These are phyloP conservation scores for Sturmia bella DNA, from an alignment of 2,888 invertebrate genomes.

Conservation along the genomic window DNA sequence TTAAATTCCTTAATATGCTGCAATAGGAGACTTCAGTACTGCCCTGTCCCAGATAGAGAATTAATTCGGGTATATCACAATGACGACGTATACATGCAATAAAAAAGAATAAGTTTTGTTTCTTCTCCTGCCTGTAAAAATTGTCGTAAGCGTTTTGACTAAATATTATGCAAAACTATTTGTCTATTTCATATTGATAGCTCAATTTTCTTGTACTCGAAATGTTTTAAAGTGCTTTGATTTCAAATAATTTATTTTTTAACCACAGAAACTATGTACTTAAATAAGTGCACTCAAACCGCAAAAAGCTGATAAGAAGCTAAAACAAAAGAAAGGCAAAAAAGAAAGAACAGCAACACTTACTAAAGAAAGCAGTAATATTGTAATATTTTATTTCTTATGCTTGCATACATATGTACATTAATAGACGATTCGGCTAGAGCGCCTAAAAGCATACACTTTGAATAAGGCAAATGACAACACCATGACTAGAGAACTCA, in stretches of 20 bases:
- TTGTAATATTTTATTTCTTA: background rate
- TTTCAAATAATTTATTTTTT: conserved; percentile 9
- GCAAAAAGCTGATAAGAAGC: conserved; percentile 29
- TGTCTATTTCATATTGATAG: too few relatives aligned
- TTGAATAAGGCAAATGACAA: conserved; percentile 31
- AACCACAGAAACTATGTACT: conserved; percentile 6
- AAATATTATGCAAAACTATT: too few relatives aligned
- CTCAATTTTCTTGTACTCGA: too few relatives aligned
- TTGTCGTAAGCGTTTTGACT: too few relatives aligned
- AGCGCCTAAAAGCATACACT: conserved; percentile 23
- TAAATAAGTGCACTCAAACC: background rate
- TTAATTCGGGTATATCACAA: too few relatives aligned
- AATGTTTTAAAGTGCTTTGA: background rate
- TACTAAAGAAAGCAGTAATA: background rate
- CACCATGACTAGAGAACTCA: conserved; percentile 9
- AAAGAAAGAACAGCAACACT: too few relatives aligned
- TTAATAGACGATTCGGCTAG: conserved; percentile 5
- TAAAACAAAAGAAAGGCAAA: background rate
- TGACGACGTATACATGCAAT: too few relatives aligned
- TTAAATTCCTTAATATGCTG: too few relatives aligned
- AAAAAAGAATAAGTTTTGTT: too few relatives aligned
- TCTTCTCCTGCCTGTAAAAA: too few relatives aligned
- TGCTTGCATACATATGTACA: background rate
- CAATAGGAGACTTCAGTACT: too few relatives aligned
- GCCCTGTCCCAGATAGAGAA: too few relatives aligned